Evolutionary conservation across 2,888 invertebrate species (phyloP).

Genomic region (Scaptomyza flava): DNA sequence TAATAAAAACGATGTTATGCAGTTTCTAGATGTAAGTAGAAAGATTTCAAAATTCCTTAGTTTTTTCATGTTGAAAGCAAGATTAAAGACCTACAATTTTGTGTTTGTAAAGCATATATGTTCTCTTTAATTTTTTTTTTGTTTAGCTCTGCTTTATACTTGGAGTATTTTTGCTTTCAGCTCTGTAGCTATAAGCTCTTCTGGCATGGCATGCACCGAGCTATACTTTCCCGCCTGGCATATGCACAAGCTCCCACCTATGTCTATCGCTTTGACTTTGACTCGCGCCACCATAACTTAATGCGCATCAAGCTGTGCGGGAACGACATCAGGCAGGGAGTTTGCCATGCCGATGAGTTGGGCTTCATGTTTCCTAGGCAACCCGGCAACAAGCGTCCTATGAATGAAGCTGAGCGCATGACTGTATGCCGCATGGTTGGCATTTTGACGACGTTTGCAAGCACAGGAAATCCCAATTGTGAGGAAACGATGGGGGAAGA

Average conservation of each 20-base stretch:
- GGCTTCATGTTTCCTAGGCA: constrained; percentile 79
- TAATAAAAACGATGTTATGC: constrained; percentile 58
- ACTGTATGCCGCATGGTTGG: constrained; percentile 80
- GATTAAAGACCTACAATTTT: not conserved
- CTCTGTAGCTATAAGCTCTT: constrained; percentile 80
- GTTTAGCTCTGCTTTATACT: not conserved
- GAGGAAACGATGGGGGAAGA: constrained; percentile 42
- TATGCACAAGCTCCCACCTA: constrained; percentile 76
- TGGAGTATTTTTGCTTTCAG: constrained; percentile 53
- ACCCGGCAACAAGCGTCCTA: constrained; percentile 27
- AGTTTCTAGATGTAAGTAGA: constrained; percentile 79
- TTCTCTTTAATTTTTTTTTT: not conserved
- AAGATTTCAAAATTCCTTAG: not conserved
- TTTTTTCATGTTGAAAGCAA: not conserved
- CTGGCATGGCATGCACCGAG: constrained; percentile 82
- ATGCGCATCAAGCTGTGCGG: constrained; percentile 77
- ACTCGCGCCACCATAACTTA: constrained; percentile 81
- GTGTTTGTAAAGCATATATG: not conserved
- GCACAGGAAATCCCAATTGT: constrained; percentile 80
- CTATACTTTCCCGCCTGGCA: constrained; percentile 68
- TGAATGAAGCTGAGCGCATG: constrained; percentile 61
- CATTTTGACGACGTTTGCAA: constrained; percentile 79
- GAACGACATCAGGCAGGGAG: constrained; percentile 71
- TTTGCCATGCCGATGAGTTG: constrained; percentile 83
- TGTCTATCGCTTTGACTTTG: constrained; percentile 82